phyloP scores from a whole-genome alignment of 2,113 vertebrate genomes.

The Megaceryle maxima region DNA sequence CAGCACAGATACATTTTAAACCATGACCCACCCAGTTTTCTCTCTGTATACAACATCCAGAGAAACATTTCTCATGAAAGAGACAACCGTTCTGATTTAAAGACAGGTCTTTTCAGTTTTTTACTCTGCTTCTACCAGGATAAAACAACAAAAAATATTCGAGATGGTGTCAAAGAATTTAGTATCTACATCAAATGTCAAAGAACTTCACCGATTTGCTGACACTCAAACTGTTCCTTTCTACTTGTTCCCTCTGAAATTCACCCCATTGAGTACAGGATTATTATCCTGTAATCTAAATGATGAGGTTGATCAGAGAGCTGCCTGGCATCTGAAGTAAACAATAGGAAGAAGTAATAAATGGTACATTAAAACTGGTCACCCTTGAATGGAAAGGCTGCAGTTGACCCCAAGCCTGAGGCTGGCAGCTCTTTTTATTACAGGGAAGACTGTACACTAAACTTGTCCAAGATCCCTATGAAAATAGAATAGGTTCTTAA shows the following conservation, averaged over 20 bases:
- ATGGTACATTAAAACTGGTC: not conserved
- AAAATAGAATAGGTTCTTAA: not conserved
- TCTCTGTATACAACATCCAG: not conserved
- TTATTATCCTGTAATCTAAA: not conserved
- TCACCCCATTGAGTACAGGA: not conserved
- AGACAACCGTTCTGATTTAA: not conserved
- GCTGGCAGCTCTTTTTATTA: not conserved
- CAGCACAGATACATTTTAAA: not conserved
- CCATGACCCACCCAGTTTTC: not conserved
- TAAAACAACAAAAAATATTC: not conserved
- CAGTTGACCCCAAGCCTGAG: not conserved
- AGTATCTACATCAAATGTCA: not conserved
- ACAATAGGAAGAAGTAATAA: not conserved
- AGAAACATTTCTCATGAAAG: not conserved
- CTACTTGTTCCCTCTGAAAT: not conserved
- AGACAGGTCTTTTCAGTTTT: not conserved
- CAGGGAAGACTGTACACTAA: not conserved
- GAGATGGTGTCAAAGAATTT: not conserved
- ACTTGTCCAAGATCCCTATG: not conserved
- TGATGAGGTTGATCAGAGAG: not conserved
- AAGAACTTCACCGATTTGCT: not conserved
- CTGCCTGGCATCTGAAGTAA: not conserved
- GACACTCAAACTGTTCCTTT: not conserved
- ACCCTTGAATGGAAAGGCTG: not conserved
- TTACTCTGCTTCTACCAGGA: not conserved